Conservation (phyloP, 1,140 invertebrate genomes). For the Heliothis virescens region DNA sequence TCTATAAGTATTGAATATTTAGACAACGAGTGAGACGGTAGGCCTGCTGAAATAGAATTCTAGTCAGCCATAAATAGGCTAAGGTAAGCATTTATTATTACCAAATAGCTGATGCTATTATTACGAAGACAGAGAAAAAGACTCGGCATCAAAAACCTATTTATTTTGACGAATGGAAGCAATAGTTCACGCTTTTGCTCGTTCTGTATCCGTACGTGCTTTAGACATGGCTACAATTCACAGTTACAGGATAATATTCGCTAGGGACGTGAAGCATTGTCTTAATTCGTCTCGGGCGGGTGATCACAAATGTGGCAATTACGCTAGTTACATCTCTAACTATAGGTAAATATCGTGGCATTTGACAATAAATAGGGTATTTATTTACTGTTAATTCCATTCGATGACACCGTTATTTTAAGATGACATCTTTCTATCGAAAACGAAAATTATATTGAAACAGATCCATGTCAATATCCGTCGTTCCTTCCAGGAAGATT, state of each 20-base stretch:
- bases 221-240: neutral
- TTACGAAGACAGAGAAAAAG: too few relatives aligned
- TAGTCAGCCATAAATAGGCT: too few relatives aligned
- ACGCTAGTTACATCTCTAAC: conserved; percentile 2
- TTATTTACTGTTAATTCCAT: neutral
- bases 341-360: neutral
- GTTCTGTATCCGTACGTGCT: conserved; percentile 3
- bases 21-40: too few relatives aligned
- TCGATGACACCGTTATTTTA: neutral
- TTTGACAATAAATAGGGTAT: neutral
- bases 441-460: neutral
- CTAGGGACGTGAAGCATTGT: neutral
- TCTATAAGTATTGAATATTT: too few relatives aligned
- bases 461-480: neutral
- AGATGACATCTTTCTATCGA: neutral
- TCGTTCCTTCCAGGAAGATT: too few relatives aligned
- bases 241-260: neutral
- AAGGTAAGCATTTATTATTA: too few relatives aligned
- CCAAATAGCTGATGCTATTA: too few relatives aligned
- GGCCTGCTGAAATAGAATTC: too few relatives aligned
- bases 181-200: too few relatives aligned
- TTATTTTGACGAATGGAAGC: too few relatives aligned
- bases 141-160: too few relatives aligned
- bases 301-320: conserved; percentile 10
- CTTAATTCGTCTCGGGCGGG: conserved; percentile 21